Base-by-base conservation (phyloP, 2,797 vertebrate species). In the Mus minutoides region DNA sequence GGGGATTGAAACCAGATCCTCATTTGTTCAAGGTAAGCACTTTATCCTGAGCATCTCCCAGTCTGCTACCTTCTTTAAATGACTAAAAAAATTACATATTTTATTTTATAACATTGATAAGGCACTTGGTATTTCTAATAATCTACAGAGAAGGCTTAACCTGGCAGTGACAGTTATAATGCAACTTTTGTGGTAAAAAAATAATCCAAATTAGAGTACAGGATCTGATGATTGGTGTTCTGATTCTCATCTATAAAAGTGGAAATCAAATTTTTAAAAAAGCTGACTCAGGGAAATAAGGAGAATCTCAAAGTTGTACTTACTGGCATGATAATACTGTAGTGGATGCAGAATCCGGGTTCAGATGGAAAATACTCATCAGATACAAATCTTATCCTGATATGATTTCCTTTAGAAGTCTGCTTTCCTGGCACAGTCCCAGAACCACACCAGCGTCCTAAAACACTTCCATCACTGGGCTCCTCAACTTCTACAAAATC, bases 401-500 rank as follows among this genome's bases (percentile, higher is more conserved):
- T 99, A 98, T 99, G 99, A 98, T 98, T 99, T 98, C 99, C 99
- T 98, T 99, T 99, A 96, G 99, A 99, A 87, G 98, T 98, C 96
- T 99, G 99, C 96, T 98, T 98, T 46, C 98, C 98, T 34, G 99
- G 99, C 75, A 97, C 98, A 14, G 98, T 97, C 98, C 98, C 98
- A 92, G 99, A 99, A 73, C 99, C 99, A 97, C 99, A 99, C 99
- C 99, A 99, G 56, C 99, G 99, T 49, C 99, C 99, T 98, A 99
- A 98, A 95, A 99, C 97, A 90, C 98, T 98, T 80, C 99, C 99
- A 97, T 99, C 99, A 54, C 97, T 98, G 34, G 99, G 99, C 84
- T 99, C 99, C 98, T 99, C 99, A 77, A 99, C 98, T 98, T 99
- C 99, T 98, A 99, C 99, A 98, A 99, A 99, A 97, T 99, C 99